These are phyloP conservation scores for Rhincodon typus DNA, from an alignment of 2,797 vertebrate species.

Conservation along the genomic window DNA sequence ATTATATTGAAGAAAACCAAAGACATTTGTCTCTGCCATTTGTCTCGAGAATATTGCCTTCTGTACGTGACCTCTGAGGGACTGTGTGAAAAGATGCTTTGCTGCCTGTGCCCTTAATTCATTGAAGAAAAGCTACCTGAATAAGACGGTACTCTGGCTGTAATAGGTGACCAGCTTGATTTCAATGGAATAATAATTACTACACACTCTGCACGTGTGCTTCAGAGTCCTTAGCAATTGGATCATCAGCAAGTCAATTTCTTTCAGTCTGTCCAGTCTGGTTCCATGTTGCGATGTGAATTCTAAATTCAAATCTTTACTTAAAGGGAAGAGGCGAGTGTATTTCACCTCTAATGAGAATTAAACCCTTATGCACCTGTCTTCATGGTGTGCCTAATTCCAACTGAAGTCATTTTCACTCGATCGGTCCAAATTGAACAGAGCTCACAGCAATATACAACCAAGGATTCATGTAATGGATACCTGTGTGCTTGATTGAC, in stretches of 20 bases:
- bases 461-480: background rate
- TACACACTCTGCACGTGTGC: background rate
- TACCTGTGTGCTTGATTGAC: background rate
- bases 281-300: constrained; percentile 11
- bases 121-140: background rate
- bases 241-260: constrained; percentile 17
- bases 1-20: background rate
- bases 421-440: constrained; percentile 3
- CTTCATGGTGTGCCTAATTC: background rate
- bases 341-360: constrained; percentile 14
- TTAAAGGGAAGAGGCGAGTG: background rate
- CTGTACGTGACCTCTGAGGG: background rate
- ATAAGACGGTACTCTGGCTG: background rate
- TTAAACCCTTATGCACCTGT: background rate
- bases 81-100: background rate
- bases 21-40: background rate
- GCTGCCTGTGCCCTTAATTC: background rate
- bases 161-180: constrained; percentile 9
- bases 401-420: background rate
- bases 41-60: constrained; percentile 23
- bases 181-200: constrained; percentile 18
- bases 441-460: background rate
- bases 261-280: constrained; percentile 27
- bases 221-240: background rate
- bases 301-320: constrained; percentile 37